A percentile compares a stretch with the other conserved stretches of the same genome.
phyloP scores from a whole-genome alignment of 2,113 vertebrate species.

The Cinclus cinclus region DNA sequence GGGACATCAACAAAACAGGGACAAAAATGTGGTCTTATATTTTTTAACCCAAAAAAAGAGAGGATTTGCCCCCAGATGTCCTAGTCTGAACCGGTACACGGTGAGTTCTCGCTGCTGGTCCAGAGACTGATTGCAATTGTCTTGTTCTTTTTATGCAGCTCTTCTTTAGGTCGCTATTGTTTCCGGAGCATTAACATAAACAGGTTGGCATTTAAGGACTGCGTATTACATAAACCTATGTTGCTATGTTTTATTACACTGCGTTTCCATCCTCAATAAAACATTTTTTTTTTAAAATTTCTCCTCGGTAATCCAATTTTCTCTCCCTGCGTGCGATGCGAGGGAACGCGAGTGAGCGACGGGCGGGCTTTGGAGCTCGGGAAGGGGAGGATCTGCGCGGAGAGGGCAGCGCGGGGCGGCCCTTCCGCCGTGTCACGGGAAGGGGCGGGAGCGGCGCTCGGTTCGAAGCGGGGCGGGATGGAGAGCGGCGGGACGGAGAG shows the following conservation, averaged over 20 bases:
- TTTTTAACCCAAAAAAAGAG: neutral
- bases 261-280: neutral
- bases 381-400: fast-evolving
- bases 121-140: neutral
- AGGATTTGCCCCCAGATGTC: neutral
- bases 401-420: fast-evolving
- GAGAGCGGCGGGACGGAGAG: neutral
- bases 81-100: fast-evolving
- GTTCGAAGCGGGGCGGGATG: neutral
- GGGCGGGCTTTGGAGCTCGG: fast-evolving
- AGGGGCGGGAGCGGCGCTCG: neutral
- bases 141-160: neutral
- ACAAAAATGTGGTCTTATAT: neutral
- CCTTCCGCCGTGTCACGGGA: neutral
- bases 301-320: fast-evolving
- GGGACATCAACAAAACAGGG: neutral
- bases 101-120: neutral
- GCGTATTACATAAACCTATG: neutral
- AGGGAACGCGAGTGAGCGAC: fast-evolving
- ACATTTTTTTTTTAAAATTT: neutral
- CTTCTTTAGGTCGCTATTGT: neutral
- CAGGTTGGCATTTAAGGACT: neutral
- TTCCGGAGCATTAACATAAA: neutral
- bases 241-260: neutral
- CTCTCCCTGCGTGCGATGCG: fast-evolving